These are phyloP conservation scores for Drosophila serrata DNA, from an alignment of 1,140 invertebrate species.

Conservation along the genomic window DNA sequence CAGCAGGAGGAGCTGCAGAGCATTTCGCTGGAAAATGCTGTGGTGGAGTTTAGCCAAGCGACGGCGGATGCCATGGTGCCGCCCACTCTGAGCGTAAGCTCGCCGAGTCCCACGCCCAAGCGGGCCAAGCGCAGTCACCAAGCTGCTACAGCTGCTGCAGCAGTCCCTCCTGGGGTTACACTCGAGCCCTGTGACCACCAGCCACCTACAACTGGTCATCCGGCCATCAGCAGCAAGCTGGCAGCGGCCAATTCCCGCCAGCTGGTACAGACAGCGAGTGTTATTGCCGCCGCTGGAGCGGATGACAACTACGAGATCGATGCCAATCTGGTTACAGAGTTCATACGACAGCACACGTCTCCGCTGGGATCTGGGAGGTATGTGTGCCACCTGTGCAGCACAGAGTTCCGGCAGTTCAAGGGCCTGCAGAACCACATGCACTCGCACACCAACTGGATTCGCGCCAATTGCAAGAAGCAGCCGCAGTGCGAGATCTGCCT, in stretches of 20 bases:
- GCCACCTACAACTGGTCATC: conserved; percentile 27
- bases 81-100: conserved; percentile 43
- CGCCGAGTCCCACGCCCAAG: conserved; percentile 63
- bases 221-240: conserved; percentile 65
- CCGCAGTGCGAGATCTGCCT: conserved; percentile 87
- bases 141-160: conserved; percentile 5
- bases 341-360: conserved; percentile 78
- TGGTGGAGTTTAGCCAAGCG: conserved; percentile 68
- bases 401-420: conserved; percentile 87
- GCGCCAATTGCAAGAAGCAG: conserved; percentile 88
- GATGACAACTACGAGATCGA: conserved; percentile 80
- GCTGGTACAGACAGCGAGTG: conserved; percentile 76
- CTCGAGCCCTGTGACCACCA: conserved; percentile 69
- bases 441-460: conserved; percentile 87
- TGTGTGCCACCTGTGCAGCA: conserved; percentile 87
- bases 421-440: conserved; percentile 88
- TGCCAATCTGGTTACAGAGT: conserved; percentile 79
- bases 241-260: conserved; percentile 74
- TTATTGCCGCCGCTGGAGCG: conserved; percentile 73
- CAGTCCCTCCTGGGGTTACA: conserved; percentile 15
- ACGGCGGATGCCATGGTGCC: conserved; percentile 34
- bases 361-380: conserved; percentile 85
- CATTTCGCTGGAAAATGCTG: conserved; percentile 68
- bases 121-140: conserved; percentile 54
- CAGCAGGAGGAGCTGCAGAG: conserved; percentile 61